Conservation (phyloP, 2,888 invertebrate genomes). For the Pemphredon lugubris region DNA sequence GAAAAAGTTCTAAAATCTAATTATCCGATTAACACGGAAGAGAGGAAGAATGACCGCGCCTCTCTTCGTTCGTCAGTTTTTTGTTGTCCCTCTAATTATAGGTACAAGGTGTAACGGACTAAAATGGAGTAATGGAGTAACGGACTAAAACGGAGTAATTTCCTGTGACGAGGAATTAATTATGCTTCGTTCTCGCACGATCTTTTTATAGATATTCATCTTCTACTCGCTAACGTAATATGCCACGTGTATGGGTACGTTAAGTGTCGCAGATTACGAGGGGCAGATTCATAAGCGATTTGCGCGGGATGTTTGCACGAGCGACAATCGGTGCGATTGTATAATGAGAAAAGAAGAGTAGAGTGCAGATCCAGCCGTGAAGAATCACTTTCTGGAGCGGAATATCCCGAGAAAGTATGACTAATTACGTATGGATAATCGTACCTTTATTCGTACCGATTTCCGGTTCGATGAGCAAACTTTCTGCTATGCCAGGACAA, state of each 20-base stretch:
- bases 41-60: no score
- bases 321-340: constrained; percentile 20
- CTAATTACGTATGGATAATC: no score
- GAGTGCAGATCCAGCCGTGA: not conserved
- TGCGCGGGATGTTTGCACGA: constrained; percentile 30
- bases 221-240: constrained; percentile 10
- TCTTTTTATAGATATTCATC: not conserved
- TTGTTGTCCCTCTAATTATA: no score
- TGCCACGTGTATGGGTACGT: constrained; percentile 9
- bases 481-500: not conserved
- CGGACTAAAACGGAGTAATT: no score
- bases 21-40: no score
- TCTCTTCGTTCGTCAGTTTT: no score
- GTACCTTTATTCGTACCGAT: no score
- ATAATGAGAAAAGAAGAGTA: constrained; percentile 6
- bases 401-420: not conserved
- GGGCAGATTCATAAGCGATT: constrained; percentile 30
- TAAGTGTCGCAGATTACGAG: constrained; percentile 42
- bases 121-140: no score
- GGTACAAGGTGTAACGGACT: no score
- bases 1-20: no score
- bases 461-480: not conserved
- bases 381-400: not conserved
- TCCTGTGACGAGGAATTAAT: no score
- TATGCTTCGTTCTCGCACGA: no score